These are phyloP conservation scores for Ametastegia equiseti DNA, from an alignment of 2,888 invertebrate genomes.

Conservation along the genomic window DNA sequence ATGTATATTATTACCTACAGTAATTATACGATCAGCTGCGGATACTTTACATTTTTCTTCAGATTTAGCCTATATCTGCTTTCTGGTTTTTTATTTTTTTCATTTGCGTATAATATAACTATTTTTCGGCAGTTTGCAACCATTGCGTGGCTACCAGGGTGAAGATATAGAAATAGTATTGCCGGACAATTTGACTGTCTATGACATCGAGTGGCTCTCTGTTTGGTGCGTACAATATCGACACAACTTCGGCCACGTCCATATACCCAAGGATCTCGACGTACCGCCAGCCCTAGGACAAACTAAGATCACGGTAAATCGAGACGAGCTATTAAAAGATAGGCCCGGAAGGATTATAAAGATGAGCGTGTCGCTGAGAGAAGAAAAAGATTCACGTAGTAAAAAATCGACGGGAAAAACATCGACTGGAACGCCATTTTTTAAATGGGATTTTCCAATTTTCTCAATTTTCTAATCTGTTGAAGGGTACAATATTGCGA, in stretches of 20 bases:
- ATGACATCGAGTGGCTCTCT: slow-evolving; percentile 94
- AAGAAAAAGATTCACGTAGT: background rate
- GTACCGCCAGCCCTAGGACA: slow-evolving; percentile 94
- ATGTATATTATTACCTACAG: background rate
- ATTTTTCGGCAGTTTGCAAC: slow-evolving; percentile 79
- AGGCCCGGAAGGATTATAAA: slow-evolving; percentile 48
- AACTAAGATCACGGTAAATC: slow-evolving; percentile 92
- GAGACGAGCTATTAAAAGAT: slow-evolving; percentile 23
- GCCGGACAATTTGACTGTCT: slow-evolving; percentile 89
- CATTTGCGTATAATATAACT: background rate
- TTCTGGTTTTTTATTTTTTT: background rate
- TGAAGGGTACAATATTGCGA: background rate
- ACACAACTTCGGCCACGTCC: slow-evolving; percentile 94
- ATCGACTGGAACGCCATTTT: slow-evolving; percentile 59
- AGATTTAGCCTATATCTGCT: background rate
- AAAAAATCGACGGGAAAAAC: slow-evolving; percentile 50
- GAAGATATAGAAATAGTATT: slow-evolving; percentile 95
- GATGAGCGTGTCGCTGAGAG: slow-evolving; percentile 35
- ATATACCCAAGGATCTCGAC: slow-evolving; percentile 91
- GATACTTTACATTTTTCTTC: background rate
- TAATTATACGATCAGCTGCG: too few species aligned
- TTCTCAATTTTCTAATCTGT: background rate
- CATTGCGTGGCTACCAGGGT: slow-evolving; percentile 91
- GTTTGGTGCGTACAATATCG: slow-evolving; percentile 94
- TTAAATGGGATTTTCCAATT: slow-evolving; percentile 33